Evolutionary conservation across 2,888 invertebrate species (phyloP).

Genomic region (Allolobophora icterica): DNA sequence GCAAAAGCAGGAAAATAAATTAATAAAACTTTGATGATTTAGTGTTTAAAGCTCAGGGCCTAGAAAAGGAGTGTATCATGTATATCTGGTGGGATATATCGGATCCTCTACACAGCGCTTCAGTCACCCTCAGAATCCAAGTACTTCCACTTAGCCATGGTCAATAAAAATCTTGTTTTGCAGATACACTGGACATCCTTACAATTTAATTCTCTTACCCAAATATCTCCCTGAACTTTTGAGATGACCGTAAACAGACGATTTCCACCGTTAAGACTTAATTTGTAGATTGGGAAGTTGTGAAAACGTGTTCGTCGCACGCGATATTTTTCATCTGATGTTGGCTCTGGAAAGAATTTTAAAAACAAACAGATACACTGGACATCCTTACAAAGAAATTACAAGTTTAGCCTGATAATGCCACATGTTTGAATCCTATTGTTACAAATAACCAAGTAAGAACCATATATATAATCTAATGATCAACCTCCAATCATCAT

Average conservation of each 20-base stretch:
- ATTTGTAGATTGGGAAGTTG: conserved; percentile 82
- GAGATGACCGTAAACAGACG: conserved; percentile 74
- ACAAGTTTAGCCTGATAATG: background rate
- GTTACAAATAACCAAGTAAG: background rate
- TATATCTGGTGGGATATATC: background rate
- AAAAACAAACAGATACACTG: background rate
- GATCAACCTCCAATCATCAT: background rate
- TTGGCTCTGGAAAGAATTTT: conserved; percentile 32
- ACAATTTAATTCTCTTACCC: conserved; percentile 67
- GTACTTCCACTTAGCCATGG: background rate
- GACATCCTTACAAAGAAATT: background rate
- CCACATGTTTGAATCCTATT: background rate
- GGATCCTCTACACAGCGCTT: background rate
- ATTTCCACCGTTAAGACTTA: conserved; percentile 68
- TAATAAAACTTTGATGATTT: background rate
- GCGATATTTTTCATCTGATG: conserved; percentile 72
- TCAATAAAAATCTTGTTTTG: background rate
- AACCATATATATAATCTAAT: no score
- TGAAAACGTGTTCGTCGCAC: conserved; percentile 80
- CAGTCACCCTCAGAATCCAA: background rate
- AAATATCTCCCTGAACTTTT: conserved; percentile 84
- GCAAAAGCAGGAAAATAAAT: background rate
- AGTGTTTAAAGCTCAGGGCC: background rate
- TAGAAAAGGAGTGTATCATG: background rate
- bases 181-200: no score